These are phyloP conservation scores for Drosophila bipectinata DNA, from an alignment of 1,140 invertebrate genomes.

Conservation along the genomic window DNA sequence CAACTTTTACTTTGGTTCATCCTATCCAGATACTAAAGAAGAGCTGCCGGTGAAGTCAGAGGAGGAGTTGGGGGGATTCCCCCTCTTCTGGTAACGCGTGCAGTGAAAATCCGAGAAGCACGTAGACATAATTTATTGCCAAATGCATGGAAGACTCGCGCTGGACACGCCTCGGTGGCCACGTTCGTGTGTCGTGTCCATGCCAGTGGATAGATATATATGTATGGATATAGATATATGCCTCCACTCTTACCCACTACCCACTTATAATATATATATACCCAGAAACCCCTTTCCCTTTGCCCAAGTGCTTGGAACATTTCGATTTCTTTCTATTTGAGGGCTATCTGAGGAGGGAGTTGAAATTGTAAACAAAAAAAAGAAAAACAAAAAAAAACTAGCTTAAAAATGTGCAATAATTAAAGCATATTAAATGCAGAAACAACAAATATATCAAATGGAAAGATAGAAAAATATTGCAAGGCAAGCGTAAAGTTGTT, in stretches of 20 bases:
- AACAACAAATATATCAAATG: constrained; percentile 22
- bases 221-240: background rate
- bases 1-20: constrained; percentile 32
- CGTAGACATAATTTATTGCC: constrained; percentile 64
- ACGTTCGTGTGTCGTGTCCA: constrained; percentile 50
- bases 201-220: constrained; percentile 17
- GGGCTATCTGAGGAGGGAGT: constrained; percentile 11
- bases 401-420: constrained; percentile 56
- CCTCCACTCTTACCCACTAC: background rate
- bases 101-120: constrained; percentile 58
- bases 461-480: constrained; percentile 28
- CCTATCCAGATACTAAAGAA: background rate
- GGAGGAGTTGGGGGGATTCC: background rate
- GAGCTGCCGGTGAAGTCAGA: too few species aligned
- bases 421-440: constrained; percentile 31
- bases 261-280: too few species aligned
- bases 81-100: constrained; percentile 20
- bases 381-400: background rate
- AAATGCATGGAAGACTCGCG: constrained; percentile 56
- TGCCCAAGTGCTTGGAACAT: constrained; percentile 21
- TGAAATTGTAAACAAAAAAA: constrained; percentile 3
- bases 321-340: constrained; percentile 44
- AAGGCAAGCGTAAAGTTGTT: constrained; percentile 52
- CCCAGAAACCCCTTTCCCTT: background rate
- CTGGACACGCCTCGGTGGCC: constrained; percentile 51